Base-by-base conservation (phyloP, 2,888 invertebrate genomes). In the Tenodera sinensis region DNA sequence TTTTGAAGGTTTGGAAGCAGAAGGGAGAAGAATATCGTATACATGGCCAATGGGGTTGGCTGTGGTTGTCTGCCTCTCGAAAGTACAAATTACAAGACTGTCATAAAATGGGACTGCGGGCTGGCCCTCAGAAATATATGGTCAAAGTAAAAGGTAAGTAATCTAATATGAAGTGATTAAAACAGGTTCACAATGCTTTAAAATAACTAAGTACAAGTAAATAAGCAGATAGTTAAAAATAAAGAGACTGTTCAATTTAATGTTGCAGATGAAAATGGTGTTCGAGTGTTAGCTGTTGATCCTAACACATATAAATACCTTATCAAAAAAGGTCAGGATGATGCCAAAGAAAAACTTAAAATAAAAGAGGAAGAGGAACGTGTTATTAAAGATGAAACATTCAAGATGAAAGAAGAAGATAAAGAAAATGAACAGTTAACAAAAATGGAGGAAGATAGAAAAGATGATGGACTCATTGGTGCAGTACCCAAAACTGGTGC, bases 21-120 rank as follows among this genome's bases (percentile, higher is more conserved):
- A 99, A 98, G 93, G 99, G 99, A 0, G 99, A 99, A 93, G 99
- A 99, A 92, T 99, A 99, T 93, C 95, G 99, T 91, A 96, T 99
- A 84, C 98, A 98, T 92, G 99, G 99, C 0, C 97, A 97, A 91
- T 98, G 99, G 96, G 99, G 99, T n/a, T 99, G 99, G 99, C 93
- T 97, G 88, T 99, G 98, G 98, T 95, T 97, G 89, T 96, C 97
- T 0, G 94, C 95, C 6, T 95, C 96, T 89, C 94, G 97, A 90
- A 95, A 95, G 91, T 95, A 95, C 91, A 95, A 94, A 93, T 94
- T 90, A 91, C 92, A 92, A 89, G 94, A 95, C 91, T 94, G 94
- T 89, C 94, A 94, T 89, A 93, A 94, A 81, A 92, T 95, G 81
- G 96, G 96, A 0, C 93, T 97, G 28, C 93, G 95, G n/a, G 95